phyloP scores from a whole-genome alignment of 1,140 invertebrate species.

The Euwallacea similis region DNA sequence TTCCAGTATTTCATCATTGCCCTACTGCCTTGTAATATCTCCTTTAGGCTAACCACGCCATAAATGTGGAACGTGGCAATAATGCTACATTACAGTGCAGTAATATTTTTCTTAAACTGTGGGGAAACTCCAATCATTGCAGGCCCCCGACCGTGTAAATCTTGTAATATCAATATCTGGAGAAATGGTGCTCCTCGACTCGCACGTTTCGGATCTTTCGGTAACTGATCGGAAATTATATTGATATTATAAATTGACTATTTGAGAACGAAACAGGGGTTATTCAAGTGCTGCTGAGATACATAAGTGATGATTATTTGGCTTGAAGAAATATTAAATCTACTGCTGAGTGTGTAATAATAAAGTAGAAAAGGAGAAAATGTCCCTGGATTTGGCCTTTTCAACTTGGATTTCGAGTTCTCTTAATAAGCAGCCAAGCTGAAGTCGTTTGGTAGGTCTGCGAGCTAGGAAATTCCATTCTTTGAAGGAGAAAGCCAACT shows the following conservation, averaged over 20 bases:
- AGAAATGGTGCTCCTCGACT: not conserved
- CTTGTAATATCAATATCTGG: not conserved
- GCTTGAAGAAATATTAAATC: not conserved
- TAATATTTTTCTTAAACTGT: not conserved
- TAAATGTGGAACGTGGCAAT: too few species aligned
- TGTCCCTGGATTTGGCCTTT: too few species aligned
- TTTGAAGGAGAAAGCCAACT: too few species aligned
- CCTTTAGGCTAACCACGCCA: too few species aligned
- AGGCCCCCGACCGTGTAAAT: not conserved
- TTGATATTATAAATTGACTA: not conserved
- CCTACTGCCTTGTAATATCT: too few species aligned
- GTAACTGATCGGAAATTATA: not conserved
- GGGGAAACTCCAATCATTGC: constrained; percentile 2
- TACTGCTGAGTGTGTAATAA: not conserved
- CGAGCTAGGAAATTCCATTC: too few species aligned
- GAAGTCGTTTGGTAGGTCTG: too few species aligned
- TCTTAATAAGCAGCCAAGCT: too few species aligned
- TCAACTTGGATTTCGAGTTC: too few species aligned
- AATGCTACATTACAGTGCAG: not conserved
- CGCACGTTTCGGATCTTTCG: not conserved
- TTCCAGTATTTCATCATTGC: too few species aligned
- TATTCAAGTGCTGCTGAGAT: not conserved
- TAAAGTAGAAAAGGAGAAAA: not conserved
- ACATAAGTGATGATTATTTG: not conserved
- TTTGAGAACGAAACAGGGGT: not conserved